Evolutionary conservation across 1,140 invertebrate genomes (phyloP).

Genomic region (Theocolax elegans): DNA sequence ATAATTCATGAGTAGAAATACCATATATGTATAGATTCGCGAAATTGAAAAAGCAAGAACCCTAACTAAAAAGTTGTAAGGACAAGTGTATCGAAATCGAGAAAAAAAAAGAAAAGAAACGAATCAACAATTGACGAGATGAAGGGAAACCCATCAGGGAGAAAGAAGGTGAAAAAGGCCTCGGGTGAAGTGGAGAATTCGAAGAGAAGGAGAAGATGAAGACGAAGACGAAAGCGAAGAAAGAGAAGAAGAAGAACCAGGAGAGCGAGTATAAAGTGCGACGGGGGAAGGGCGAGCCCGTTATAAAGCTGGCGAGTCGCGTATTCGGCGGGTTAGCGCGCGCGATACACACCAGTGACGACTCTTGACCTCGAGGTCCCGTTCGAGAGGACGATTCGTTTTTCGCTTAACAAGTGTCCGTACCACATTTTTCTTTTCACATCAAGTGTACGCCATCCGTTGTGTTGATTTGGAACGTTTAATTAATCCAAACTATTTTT

Average conservation of each 20-base stretch:
- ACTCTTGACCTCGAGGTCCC: constrained; percentile 1
- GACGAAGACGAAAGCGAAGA: neutral
- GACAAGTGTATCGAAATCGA: neutral
- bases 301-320: constrained; percentile 64
- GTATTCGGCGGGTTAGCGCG: constrained; percentile 59
- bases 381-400: neutral
- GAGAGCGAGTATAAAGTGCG: constrained; percentile 20
- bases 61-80: too few relatives aligned
- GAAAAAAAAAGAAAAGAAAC: neutral
- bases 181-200: too few relatives aligned
- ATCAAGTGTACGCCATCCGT: too few relatives aligned
- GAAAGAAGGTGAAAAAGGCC: neutral
- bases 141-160: neutral
- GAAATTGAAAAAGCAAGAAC: too few relatives aligned
- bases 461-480: neutral
- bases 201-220: neutral
- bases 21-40: too few relatives aligned
- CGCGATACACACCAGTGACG: neutral
- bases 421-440: too few relatives aligned
- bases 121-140: neutral
- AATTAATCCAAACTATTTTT: neutral
- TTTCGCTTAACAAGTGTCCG: neutral
- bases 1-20: too few relatives aligned
- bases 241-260: neutral
- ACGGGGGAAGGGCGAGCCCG: constrained; percentile 63